Base-by-base conservation (phyloP, 2,797 vertebrate genomes). In the Tokudaia tokunoshimensis region DNA sequence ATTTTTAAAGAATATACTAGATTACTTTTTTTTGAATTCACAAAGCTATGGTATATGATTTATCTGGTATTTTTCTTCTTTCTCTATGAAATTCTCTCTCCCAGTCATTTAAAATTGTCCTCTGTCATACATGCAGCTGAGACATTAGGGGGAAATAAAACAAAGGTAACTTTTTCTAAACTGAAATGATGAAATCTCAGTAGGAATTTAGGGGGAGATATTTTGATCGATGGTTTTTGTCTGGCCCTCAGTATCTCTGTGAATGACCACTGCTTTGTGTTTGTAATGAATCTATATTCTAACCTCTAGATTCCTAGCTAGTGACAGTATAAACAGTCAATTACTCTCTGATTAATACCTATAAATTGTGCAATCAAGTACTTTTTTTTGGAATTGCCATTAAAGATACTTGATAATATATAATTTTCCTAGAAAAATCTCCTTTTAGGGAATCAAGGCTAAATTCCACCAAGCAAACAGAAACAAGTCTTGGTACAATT, bases 281-380 rank as follows among this genome's bases (percentile, higher is more conserved):
- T 44, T 92, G 19, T 20, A 55, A 34, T 83, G 50, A 29, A 17
- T 50, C 44, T 70, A 6, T 75, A 63, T 47, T 89, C 41, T 75
- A 75, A 61, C n/a, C 37, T 78, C 52, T 70, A 79, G 31, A n/a
- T 94, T 90, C 59, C 22, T 37, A 87, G 17, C 6, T 75, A 87
- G 65, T 74, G 37, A 80, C 59, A 55, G 4, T 83, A 26, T 31
- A 74, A 17, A 37, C 15, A 55, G 37, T 76, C 6, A 79, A 3
- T 87, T 74, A 57, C 82, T 91, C 50, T 80, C 31, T 89, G 55
- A 74, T 78, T 84, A 72, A 82, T 89, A n/a, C 12, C 50, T 84
- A 55, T 76, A 78, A 76, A 9, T 78, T 82, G 24, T 17, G 31
- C 26, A 89, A 65, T 55, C 67, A 89, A 76, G 41, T 92, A 81